Conservation (phyloP, 2,888 invertebrate species). For the Eristalis tenax region DNA sequence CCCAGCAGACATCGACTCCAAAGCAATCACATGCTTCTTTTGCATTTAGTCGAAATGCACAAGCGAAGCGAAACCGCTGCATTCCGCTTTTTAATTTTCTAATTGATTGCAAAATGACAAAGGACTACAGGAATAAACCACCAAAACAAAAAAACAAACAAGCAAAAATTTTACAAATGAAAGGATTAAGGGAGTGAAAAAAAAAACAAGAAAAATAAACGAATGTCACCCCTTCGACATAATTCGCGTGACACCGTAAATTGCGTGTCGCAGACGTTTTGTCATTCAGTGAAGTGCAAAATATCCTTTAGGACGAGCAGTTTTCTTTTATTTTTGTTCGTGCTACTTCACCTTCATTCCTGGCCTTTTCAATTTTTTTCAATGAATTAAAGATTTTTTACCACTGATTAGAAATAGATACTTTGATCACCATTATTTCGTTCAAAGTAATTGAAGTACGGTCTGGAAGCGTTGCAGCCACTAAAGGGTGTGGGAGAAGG, state of each 20-base stretch:
- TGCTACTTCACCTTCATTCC: neutral
- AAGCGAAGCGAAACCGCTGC: slow-evolving; percentile 31
- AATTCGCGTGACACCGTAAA: slow-evolving; percentile 60
- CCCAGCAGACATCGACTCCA: neutral
- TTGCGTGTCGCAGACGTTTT: slow-evolving; percentile 68
- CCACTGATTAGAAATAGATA: slow-evolving; percentile 53
- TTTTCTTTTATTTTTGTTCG: slow-evolving; percentile 5
- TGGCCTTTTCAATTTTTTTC: slow-evolving; percentile 32
- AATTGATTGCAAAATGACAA: slow-evolving; percentile 69
- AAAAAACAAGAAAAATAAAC: neutral
- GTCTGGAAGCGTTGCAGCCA: neutral
- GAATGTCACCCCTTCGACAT: slow-evolving; percentile 29
- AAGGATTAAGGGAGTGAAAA: slow-evolving; percentile 33
- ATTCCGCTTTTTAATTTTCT: slow-evolving; percentile 70
- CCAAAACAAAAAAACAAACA: slow-evolving; percentile 13
- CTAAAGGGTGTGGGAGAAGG: neutral
- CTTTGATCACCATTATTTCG: slow-evolving; percentile 36
- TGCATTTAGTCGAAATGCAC: slow-evolving; percentile 11
- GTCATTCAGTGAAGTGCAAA: slow-evolving; percentile 68
- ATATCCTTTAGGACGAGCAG: slow-evolving; percentile 31
- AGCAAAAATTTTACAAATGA: slow-evolving; percentile 30
- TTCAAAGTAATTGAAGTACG: slow-evolving; percentile 46
- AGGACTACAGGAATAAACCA: slow-evolving; percentile 31
- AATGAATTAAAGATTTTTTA: slow-evolving; percentile 56
- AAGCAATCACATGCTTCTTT: slow-evolving; percentile 32